Percentiles rank a stretch among this genome's conserved stretches.
Conservation (phyloP, 2,888 invertebrate genomes). For the Dryobotodes eremita region DNA sequence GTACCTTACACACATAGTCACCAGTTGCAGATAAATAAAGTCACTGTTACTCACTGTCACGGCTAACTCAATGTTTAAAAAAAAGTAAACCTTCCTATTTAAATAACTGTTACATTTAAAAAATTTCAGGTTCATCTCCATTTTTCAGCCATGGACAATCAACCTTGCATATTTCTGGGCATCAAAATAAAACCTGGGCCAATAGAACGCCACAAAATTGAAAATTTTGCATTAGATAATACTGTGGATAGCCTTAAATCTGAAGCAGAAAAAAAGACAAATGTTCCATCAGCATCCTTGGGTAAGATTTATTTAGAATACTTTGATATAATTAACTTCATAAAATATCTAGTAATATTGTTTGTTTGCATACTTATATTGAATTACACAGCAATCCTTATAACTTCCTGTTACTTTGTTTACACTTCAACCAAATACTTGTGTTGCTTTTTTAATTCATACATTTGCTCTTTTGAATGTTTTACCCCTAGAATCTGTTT, state of each 20-base stretch:
- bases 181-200: conserved; percentile 88
- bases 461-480: neutral
- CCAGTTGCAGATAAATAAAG: neutral
- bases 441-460: neutral
- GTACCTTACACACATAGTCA: neutral
- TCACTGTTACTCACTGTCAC: neutral
- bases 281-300: conserved; percentile 90
- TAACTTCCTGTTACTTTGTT: too few species aligned
- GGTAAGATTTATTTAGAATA: conserved; percentile 80
- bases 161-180: conserved; percentile 83
- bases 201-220: conserved; percentile 87
- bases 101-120: too few species aligned
- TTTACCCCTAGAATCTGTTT: neutral
- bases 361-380: neutral
- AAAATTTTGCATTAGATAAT: conserved; percentile 91
- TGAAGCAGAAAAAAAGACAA: conserved; percentile 90
- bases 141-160: conserved; percentile 75
- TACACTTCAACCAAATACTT: neutral
- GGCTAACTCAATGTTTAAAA: neutral
- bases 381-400: neutral
- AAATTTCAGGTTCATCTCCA: conserved; percentile 25
- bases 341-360: neutral
- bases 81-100: too few species aligned
- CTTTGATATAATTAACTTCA: neutral
- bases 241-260: conserved; percentile 91